These are phyloP conservation scores for Mechanitis mazaeus DNA, from an alignment of 2,888 invertebrate species.

Conservation along the genomic window DNA sequence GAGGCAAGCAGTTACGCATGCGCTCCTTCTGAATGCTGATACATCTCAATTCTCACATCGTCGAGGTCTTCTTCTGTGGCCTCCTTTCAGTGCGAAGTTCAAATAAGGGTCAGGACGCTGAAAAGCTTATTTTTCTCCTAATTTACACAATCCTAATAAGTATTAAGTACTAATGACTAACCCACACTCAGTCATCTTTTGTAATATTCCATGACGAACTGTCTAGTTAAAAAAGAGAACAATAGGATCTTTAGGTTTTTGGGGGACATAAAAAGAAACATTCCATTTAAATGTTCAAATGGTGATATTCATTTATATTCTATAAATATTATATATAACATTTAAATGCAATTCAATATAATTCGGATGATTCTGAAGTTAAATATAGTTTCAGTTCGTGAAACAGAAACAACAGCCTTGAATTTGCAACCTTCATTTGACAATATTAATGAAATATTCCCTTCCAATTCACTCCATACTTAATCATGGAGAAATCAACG, in stretches of 20 bases:
- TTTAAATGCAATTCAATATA: background rate
- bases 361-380: background rate
- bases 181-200: background rate
- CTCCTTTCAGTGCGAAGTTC: conserved; percentile 57
- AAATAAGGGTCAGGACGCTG: conserved; percentile 23
- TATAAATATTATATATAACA: conserved; percentile 2
- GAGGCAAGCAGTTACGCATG: conserved; percentile 57
- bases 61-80: conserved; percentile 59
- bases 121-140: conserved; percentile 13
- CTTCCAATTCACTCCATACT: too few relatives aligned
- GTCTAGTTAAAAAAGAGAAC: too few relatives aligned
- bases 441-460: too few relatives aligned
- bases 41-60: conserved; percentile 53
- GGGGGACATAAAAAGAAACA: too few relatives aligned
- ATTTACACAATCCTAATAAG: conserved; percentile 21
- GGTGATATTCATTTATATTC: too few relatives aligned
- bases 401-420: too few relatives aligned
- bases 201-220: background rate
- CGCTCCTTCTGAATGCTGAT: conserved; percentile 46
- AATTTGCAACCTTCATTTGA: too few relatives aligned
- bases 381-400: too few relatives aligned
- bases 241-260: too few relatives aligned
- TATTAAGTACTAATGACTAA: conserved; percentile 9
- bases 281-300: too few relatives aligned
- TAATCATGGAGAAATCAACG: too few relatives aligned